phyloP scores from a whole-genome alignment of 2,113 vertebrate genomes.

The Coptodon bakossiorum region DNA sequence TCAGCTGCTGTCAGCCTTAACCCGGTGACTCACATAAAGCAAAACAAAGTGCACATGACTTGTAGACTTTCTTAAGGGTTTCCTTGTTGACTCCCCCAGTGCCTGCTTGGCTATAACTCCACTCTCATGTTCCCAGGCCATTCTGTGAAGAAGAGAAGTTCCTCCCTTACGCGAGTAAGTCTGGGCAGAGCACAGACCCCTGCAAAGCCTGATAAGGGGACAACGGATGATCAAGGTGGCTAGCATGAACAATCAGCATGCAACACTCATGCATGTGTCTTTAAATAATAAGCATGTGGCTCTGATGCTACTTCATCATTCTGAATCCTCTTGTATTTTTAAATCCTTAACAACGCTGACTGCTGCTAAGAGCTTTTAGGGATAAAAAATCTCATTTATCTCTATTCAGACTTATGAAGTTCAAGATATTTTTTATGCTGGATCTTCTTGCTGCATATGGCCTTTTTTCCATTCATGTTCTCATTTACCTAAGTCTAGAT shows the following conservation, averaged over 20 bases:
- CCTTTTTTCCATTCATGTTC: not conserved
- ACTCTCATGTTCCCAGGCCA: slow-evolving; percentile 75
- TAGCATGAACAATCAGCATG: slow-evolving; percentile 55
- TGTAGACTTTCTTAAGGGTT: slow-evolving; percentile 12
- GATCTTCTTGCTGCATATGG: not conserved
- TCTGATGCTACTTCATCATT: not conserved
- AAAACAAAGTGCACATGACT: slow-evolving; percentile 33
- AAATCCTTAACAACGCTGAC: not conserved
- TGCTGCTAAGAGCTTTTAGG: not conserved
- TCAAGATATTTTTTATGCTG: not conserved
- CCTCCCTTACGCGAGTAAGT: slow-evolving; percentile 81
- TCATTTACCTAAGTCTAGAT: not conserved
- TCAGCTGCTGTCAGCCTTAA: slow-evolving; percentile 23
- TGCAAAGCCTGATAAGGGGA: slow-evolving; percentile 73
- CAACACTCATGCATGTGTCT: not conserved
- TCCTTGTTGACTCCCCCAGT: slow-evolving; percentile 17
- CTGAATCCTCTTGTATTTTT: not conserved
- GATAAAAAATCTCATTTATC: not conserved
- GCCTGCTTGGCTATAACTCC: slow-evolving; percentile 45
- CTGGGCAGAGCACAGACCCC: slow-evolving; percentile 70
- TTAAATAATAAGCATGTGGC: slow-evolving; percentile 45
- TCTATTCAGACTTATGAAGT: not conserved
- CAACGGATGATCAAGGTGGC: slow-evolving; percentile 82
- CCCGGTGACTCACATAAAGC: slow-evolving; percentile 28
- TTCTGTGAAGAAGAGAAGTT: slow-evolving; percentile 81